Evolutionary conservation across 2,888 invertebrate genomes (phyloP), one percentile per base, ranked within the genome.

Genomic region (Andrena bicolor): DNA sequence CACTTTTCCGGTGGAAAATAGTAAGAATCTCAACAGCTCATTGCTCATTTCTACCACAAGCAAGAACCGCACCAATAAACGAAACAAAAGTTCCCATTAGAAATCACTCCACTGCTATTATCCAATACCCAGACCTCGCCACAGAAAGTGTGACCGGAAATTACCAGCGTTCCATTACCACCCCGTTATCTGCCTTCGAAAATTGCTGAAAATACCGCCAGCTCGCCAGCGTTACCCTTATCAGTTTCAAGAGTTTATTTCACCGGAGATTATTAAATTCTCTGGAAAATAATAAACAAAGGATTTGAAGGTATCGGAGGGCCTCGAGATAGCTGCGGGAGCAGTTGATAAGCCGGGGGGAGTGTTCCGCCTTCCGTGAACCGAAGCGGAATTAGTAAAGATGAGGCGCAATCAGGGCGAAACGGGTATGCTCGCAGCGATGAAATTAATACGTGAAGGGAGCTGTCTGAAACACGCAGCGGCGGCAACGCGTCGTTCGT

Each of bases 391-490:
- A 69, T 79, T 41, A 68, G 35, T 5, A 20, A 61, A 26, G 26
- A 48, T 32, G 28, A 23, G 41, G 28, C 41, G n/a, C 51, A 49
- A 63, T 68, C 32, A 30, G 20, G 76, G 64, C 58, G 73, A 76
- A 71, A 80, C 41, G 41, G 74, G 75, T 85, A 77, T 73, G 64
- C 77, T 80, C 70, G 71, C 76, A 73, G 75, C 85, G 78, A 77
- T 66, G 86, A 85, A 86, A 89, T 89, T 89, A 89, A 89, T 87
- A 84, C 85, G 77, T 74, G 77, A 83, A 84, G 65, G 70, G 77
- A 76, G 75, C 82, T 83, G 87, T 88, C 85, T 79, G 71, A 82
- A 82, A 69, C 87, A 84, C 61, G 49, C 71, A n/a, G 51, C 13
- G 41, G 26, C 0, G 20, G 70, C 6, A 64, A 30, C 26, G n/a